Evolutionary conservation across 2,797 vertebrate genomes (phyloP).

Genomic region (Erpetoichthys calabaricus): DNA sequence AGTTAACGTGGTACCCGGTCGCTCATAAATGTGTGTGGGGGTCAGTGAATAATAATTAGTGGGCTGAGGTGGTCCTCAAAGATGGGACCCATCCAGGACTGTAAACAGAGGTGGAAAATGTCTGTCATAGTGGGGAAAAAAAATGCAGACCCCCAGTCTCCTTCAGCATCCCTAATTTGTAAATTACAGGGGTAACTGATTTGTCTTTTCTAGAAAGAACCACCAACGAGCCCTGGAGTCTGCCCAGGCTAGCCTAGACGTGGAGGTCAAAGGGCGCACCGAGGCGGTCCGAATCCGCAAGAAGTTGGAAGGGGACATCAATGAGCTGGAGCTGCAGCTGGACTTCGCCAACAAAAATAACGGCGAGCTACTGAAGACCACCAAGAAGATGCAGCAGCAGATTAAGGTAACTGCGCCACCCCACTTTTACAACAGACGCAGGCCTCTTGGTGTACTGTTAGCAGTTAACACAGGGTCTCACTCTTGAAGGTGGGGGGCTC

Average conservation of each 20-base stretch:
- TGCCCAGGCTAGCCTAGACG: constrained; percentile 56
- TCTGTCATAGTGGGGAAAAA: too few relatives aligned
- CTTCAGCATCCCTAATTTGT: too few relatives aligned
- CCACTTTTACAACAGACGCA: too few relatives aligned
- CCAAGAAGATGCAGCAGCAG: constrained; percentile 61
- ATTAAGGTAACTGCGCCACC: constrained; percentile 44
- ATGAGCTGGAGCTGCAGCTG: constrained; percentile 57
- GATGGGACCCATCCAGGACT: too few relatives aligned
- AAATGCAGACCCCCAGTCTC: too few relatives aligned
- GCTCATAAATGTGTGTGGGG: too few relatives aligned
- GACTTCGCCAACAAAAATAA: constrained; percentile 55
- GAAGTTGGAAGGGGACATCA: constrained; percentile 55
- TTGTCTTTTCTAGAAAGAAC: constrained; percentile 39
- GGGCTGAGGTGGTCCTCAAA: too few relatives aligned
- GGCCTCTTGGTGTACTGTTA: background rate
- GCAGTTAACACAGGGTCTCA: background rate
- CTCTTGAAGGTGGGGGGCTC: background rate
- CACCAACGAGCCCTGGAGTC: constrained; percentile 60
- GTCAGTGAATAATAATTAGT: too few relatives aligned
- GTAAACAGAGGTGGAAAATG: too few relatives aligned
- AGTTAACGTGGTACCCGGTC: too few relatives aligned
- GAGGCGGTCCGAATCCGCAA: constrained; percentile 57
- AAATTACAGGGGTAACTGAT: too few relatives aligned
- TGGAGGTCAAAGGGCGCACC: constrained; percentile 48
- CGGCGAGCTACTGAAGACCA: constrained; percentile 45